phyloP scores from a whole-genome alignment of 2,113 vertebrate genomes.

The Odocoileus virginianus region DNA sequence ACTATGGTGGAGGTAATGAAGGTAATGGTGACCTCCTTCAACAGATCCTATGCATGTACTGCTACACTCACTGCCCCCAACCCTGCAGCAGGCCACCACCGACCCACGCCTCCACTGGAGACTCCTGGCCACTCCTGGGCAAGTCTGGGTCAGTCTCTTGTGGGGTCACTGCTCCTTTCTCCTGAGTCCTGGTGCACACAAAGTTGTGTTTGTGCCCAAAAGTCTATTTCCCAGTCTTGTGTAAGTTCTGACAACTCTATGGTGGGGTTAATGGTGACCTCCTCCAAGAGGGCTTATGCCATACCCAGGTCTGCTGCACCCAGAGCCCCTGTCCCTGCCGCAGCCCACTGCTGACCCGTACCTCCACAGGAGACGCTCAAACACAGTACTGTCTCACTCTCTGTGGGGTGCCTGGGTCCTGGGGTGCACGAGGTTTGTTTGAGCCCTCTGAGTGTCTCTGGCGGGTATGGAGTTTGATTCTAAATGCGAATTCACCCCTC shows the following conservation, averaged over 20 bases:
- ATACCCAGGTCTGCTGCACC: fast-evolving
- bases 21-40: not conserved
- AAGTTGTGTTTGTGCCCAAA: not conserved
- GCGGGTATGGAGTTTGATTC: not conserved
- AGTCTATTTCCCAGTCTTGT: not conserved
- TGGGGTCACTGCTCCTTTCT: not conserved
- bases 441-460: not conserved
- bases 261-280: not conserved
- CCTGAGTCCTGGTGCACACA: not conserved
- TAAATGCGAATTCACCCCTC: not conserved
- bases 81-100: not conserved
- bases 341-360: fast-evolving
- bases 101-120: fast-evolving
- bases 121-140: not conserved
- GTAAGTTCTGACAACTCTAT: not conserved
- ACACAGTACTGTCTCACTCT: not conserved
- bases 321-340: not conserved
- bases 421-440: not conserved
- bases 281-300: not conserved
- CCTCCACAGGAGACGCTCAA: not conserved
- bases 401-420: not conserved
- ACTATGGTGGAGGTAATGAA: not conserved
- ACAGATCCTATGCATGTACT: not conserved
- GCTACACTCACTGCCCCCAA: not conserved
- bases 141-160: not conserved